Evolutionary conservation across 2,888 invertebrate species (phyloP).

Genomic region (Diachrysia chrysitis): DNA sequence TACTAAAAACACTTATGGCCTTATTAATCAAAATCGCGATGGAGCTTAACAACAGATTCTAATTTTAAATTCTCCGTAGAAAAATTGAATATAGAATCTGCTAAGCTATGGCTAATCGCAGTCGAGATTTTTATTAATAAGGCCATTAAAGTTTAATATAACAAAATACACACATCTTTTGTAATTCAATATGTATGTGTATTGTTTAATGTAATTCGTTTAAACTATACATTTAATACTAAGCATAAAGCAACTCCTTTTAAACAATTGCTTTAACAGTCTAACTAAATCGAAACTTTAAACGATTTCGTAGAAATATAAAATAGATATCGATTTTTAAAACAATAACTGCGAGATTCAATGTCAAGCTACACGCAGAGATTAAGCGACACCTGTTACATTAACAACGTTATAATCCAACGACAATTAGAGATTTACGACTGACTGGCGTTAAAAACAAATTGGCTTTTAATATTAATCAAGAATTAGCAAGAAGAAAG

Average conservation of each 20-base stretch:
- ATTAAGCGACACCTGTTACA: conserved; percentile 82
- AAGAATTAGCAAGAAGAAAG: conserved; percentile 66
- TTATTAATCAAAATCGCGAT: no score
- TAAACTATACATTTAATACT: conserved; percentile 17
- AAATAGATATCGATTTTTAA: conserved; percentile 70
- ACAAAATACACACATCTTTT: no score
- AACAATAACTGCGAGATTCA: conserved; percentile 63
- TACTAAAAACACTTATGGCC: no score
- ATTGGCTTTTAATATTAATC: conserved; percentile 65
- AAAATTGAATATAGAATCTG: no score
- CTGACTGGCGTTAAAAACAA: conserved; percentile 47
- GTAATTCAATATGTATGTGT: no score
- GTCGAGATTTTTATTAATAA: no score
- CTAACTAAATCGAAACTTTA: conserved; percentile 10
- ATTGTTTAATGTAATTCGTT: no score
- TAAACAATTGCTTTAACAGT: background rate
- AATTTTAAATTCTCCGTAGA: no score
- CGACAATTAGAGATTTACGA: conserved; percentile 45
- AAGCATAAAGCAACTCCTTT: background rate
- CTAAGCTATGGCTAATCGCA: no score
- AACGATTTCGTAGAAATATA: conserved; percentile 17
- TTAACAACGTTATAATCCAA: conserved; percentile 56
- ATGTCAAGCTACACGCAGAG: conserved; percentile 69
- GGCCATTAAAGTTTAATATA: no score
- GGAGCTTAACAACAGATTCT: no score